Percentiles rank a stretch among this genome's conserved stretches.
These are phyloP conservation scores for Taeniopygia guttata DNA, from an alignment of 2,797 vertebrate species.

Conservation along the genomic window DNA sequence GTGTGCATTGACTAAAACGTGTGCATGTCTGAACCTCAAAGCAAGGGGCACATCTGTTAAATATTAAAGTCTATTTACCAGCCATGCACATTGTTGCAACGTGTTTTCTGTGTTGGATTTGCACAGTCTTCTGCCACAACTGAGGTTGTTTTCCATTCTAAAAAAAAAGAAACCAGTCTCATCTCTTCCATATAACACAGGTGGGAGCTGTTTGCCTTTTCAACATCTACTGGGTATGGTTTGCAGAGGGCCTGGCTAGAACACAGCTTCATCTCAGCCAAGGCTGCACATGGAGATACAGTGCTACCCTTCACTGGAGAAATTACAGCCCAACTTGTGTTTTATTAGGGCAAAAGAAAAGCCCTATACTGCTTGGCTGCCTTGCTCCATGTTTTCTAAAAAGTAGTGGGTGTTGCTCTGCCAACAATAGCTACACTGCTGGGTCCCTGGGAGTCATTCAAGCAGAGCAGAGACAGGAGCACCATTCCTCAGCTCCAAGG, in stretches of 20 bases:
- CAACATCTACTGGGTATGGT: too few species aligned
- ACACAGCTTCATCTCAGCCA: not conserved
- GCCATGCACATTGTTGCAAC: not conserved
- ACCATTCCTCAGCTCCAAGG: fast-evolving
- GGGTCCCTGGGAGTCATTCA: not conserved
- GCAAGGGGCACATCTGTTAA: not conserved
- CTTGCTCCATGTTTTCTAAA: not conserved
- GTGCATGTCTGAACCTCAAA: not conserved
- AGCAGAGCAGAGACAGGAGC: not conserved
- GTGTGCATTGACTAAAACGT: fast-evolving
- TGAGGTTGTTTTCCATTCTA: not conserved
- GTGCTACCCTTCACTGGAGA: not conserved
- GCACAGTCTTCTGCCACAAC: not conserved
- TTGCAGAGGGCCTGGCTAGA: not conserved
- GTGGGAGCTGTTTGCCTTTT: not conserved
- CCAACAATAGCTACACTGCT: not conserved
- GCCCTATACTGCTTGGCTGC: fast-evolving
- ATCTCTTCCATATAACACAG: not conserved
- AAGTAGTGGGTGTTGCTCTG: not conserved
- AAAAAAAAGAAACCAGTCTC: not conserved
- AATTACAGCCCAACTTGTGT: not conserved
- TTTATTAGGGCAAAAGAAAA: not conserved
- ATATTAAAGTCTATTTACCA: not conserved
- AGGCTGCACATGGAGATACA: not conserved
- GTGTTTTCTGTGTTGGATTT: not conserved